These are phyloP conservation scores for Aldrovandia affinis DNA, from an alignment of 2,797 vertebrate species.

Conservation along the genomic window DNA sequence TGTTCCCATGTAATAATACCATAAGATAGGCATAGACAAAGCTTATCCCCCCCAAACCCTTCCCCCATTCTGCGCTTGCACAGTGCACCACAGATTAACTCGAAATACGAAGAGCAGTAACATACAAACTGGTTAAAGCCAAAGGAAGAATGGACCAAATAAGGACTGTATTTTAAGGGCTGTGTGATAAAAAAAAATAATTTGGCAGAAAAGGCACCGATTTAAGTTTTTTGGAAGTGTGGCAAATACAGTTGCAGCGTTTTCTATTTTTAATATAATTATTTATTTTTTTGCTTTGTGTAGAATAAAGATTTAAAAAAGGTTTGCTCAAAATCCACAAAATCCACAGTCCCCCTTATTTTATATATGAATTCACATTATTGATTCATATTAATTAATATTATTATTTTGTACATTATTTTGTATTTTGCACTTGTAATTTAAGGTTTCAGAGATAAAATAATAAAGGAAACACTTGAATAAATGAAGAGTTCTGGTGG, in stretches of 20 bases:
- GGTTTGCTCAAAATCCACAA: too few species aligned
- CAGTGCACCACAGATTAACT: slow-evolving; percentile 43
- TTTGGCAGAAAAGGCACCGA: background rate
- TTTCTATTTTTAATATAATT: too few species aligned
- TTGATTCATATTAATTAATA: too few species aligned
- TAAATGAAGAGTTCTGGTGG: too few species aligned
- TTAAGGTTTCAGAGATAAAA: background rate
- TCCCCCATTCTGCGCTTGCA: slow-evolving; percentile 35
- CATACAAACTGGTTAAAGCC: background rate
- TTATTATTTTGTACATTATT: too few species aligned
- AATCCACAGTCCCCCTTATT: background rate
- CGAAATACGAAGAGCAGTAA: slow-evolving; percentile 37
- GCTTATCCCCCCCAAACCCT: slow-evolving; percentile 31
- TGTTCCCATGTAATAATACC: slow-evolving; percentile 23
- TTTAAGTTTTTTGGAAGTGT: too few species aligned
- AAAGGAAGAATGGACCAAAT: background rate
- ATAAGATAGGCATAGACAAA: slow-evolving; percentile 19
- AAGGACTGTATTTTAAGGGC: background rate
- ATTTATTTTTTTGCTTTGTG: too few species aligned
- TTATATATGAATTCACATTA: too few species aligned
- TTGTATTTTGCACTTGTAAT: too few species aligned
- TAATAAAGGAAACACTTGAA: too few species aligned
- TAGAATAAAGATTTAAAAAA: too few species aligned
- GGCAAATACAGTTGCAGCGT: background rate
- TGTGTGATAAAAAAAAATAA: background rate